Conservation (phyloP, 2,888 invertebrate species). For the Phymatocera aterrima region DNA sequence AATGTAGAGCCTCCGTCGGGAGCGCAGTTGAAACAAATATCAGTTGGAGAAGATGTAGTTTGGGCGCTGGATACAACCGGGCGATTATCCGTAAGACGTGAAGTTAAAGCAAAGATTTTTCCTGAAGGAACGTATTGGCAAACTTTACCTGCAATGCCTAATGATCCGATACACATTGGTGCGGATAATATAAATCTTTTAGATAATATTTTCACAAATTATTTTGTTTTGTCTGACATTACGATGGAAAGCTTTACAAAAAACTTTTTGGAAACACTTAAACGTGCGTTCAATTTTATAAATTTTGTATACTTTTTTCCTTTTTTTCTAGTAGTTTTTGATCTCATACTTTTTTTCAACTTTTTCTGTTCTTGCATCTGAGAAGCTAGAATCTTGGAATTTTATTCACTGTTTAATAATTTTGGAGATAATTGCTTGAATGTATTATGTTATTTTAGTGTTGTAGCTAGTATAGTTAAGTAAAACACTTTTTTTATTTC, state of each 20-base stretch:
- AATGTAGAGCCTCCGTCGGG: constrained; percentile 84
- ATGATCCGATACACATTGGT: constrained; percentile 78
- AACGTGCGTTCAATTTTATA: constrained; percentile 19
- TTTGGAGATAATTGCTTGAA: no score
- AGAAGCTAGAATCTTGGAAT: no score
- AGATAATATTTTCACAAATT: not conserved
- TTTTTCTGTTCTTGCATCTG: not conserved
- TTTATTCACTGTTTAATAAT: no score
- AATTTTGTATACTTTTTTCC: constrained; percentile 14
- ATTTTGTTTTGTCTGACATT: constrained; percentile 3
- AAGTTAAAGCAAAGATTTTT: constrained; percentile 82
- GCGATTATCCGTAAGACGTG: constrained; percentile 85
- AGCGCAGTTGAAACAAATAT: constrained; percentile 84
- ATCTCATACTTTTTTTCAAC: constrained; percentile 18
- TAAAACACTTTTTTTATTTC: not conserved
- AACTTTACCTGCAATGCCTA: constrained; percentile 79
- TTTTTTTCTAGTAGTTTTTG: constrained; percentile 24
- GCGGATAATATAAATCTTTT: not conserved
- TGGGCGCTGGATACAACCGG: constrained; percentile 89
- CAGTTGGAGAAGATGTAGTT: constrained; percentile 83
- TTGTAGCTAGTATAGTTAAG: not conserved
- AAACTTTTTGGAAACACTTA: not conserved
- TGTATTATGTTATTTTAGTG: no score
- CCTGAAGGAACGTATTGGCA: constrained; percentile 93
- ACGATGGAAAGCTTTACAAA: constrained; percentile 4